Conservation (phyloP, 2,113 vertebrate genomes). For the Calidris pugnax region DNA sequence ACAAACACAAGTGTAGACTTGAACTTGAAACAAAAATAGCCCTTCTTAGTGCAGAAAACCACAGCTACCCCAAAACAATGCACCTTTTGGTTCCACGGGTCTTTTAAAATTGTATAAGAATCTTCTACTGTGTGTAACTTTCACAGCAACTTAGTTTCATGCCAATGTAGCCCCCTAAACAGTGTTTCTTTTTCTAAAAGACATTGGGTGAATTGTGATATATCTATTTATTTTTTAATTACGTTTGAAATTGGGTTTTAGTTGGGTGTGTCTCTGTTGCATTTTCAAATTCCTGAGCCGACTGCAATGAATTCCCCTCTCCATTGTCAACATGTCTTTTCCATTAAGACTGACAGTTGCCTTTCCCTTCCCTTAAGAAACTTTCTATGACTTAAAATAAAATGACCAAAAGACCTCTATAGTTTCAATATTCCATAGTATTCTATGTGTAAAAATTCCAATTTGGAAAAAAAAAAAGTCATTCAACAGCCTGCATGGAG, state of each 20-base stretch:
- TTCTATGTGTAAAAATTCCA: background rate
- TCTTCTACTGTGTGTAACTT: background rate
- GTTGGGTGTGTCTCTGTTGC: background rate
- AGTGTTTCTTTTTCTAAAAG: background rate
- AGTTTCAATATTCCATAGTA: background rate
- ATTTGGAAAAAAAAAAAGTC: background rate
- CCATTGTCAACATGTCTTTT: constrained; percentile 18
- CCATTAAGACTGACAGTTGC: background rate
- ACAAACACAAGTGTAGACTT: background rate
- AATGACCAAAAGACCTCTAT: background rate
- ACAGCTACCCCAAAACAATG: background rate
- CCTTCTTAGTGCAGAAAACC: background rate
- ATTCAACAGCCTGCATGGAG: background rate
- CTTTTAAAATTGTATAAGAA: background rate
- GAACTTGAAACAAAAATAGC: background rate
- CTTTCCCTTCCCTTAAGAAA: background rate
- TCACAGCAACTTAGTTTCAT: background rate
- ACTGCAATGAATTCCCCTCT: background rate
- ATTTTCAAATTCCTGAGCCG: constrained; percentile 12
- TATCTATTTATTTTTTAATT: background rate
- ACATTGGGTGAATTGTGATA: background rate
- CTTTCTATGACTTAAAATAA: background rate
- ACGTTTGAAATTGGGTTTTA: background rate
- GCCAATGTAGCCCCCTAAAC: background rate
- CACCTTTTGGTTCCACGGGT: background rate